phyloP scores from a whole-genome alignment of 2,797 vertebrate species.

The Botia kubotai region DNA sequence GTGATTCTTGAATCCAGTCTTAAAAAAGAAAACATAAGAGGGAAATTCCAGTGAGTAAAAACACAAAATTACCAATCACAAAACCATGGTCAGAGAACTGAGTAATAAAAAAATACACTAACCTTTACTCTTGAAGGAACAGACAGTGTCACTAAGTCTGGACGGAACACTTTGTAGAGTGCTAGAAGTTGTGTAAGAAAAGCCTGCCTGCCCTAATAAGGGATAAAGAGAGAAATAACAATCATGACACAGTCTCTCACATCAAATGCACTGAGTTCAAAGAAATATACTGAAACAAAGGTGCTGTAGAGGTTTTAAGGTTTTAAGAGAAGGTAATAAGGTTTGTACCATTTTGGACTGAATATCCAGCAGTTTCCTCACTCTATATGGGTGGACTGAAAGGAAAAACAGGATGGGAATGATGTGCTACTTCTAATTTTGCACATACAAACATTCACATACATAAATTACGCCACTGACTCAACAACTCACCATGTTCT shows the following conservation, averaged over 20 bases:
- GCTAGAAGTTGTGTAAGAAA: slow-evolving; percentile 87
- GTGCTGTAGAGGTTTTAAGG: too few species aligned
- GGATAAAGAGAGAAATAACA: slow-evolving; percentile 52
- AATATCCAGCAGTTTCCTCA: slow-evolving; percentile 88
- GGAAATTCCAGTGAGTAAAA: neutral
- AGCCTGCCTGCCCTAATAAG: slow-evolving; percentile 84
- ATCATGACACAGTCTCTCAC: neutral
- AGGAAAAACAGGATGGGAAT: neutral
- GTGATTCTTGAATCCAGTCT: slow-evolving; percentile 87
- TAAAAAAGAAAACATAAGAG: slow-evolving; percentile 51
- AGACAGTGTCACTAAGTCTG: slow-evolving; percentile 84
- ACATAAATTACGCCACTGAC: neutral
- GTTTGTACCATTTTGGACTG: slow-evolving; percentile 85
- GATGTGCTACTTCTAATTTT: neutral
- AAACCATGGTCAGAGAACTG: neutral
- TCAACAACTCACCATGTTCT: slow-evolving; percentile 83
- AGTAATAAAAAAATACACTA: slow-evolving; percentile 41
- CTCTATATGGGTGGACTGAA: slow-evolving; percentile 88
- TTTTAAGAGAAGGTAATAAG: too few species aligned
- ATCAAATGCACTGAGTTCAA: neutral
- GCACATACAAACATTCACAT: neutral
- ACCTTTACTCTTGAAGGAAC: slow-evolving; percentile 84
- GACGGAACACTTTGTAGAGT: slow-evolving; percentile 89
- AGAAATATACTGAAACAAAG: neutral
- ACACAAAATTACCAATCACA: too few species aligned